Conservation (phyloP, 2,797 vertebrate genomes). For the Scyliorhinus canicula region DNA sequence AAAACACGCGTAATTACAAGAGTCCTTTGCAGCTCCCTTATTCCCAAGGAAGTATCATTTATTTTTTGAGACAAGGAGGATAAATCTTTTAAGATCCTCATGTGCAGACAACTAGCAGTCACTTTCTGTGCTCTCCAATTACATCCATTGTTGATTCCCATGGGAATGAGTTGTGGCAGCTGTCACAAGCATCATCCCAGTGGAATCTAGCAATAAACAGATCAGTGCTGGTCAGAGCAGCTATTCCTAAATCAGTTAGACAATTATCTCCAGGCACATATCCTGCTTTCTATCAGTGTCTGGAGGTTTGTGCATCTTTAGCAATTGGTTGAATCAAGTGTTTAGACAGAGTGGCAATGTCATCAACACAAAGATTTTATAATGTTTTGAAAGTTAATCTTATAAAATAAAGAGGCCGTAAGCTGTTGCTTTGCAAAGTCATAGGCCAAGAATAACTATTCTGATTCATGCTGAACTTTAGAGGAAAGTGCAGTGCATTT, state of each 20-base stretch:
- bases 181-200: not conserved
- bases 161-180: constrained; percentile 20
- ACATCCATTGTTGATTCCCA: not conserved
- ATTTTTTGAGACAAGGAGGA: not conserved
- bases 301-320: constrained; percentile 15
- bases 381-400: constrained; percentile 28
- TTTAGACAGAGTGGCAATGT: not conserved
- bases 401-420: not conserved
- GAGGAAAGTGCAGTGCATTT: not conserved
- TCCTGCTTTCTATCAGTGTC: constrained; percentile 30
- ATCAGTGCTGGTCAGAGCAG: not conserved
- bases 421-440: not conserved
- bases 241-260: constrained; percentile 28
- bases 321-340: not conserved
- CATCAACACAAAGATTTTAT: not conserved
- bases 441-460: not conserved
- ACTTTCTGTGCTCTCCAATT: not conserved
- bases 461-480: not conserved
- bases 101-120: not conserved
- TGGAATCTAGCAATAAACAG: constrained; percentile 15
- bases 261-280: constrained; percentile 4
- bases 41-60: not conserved
- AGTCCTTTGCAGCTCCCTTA: not conserved
- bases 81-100: not conserved
- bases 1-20: not conserved